These are phyloP conservation scores for Papilio demoleus DNA, from an alignment of 2,888 invertebrate species.

Conservation along the genomic window DNA sequence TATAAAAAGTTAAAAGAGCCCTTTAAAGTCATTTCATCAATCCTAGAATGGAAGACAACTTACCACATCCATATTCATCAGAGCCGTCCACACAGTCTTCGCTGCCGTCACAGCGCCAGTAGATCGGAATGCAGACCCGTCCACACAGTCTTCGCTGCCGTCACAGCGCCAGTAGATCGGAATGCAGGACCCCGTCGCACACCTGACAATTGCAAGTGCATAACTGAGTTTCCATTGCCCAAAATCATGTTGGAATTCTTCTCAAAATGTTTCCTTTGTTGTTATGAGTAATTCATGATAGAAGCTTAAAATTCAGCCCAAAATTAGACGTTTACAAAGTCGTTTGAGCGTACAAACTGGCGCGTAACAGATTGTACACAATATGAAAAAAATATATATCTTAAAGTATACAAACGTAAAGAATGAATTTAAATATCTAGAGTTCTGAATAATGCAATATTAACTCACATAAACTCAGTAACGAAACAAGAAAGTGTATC, in stretches of 20 bases:
- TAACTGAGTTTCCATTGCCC: neutral
- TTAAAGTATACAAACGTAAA: neutral
- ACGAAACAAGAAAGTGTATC: conserved; percentile 56
- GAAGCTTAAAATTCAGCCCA: no score
- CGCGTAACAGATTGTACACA: no score
- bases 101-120: conserved; percentile 87
- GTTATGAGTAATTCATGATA: no score
- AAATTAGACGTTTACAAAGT: no score
- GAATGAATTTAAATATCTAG: neutral
- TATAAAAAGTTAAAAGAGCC: no score
- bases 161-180: conserved; percentile 86
- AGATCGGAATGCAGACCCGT: conserved; percentile 86
- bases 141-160: conserved; percentile 86
- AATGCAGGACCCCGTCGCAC: conserved; percentile 86
- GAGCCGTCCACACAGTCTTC: conserved; percentile 87
- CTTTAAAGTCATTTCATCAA: no score
- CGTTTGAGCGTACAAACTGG: no score
- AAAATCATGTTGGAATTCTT: no score
- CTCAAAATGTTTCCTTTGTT: no score
- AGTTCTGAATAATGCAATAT: neutral
- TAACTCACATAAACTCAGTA: conserved; percentile 69
- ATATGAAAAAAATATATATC: no score
- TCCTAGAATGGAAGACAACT: conserved; percentile 43
- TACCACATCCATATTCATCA: conserved; percentile 85
- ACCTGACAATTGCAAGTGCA: conserved; percentile 62